phyloP scores from a whole-genome alignment of 2,888 invertebrate genomes.

The Lathronympha strigana region DNA sequence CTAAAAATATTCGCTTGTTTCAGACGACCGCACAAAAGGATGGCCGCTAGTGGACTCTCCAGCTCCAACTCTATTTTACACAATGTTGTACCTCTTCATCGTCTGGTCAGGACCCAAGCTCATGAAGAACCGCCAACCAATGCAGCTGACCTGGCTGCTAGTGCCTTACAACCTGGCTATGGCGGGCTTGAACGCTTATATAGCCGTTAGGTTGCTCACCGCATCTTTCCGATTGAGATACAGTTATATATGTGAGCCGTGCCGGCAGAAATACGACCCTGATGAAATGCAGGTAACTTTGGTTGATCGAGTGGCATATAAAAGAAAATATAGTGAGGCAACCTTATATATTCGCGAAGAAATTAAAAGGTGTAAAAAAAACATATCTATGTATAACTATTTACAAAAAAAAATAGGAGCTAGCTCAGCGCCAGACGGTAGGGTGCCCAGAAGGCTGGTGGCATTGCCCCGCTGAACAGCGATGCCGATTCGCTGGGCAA shows the following conservation, averaged over 20 bases:
- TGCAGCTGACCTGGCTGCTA: conserved; percentile 89
- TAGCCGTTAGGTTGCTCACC: conserved; percentile 89
- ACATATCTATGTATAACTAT: too few species aligned
- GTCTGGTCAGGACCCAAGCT: conserved; percentile 92
- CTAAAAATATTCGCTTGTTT: conserved; percentile 56
- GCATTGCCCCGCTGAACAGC: too few species aligned
- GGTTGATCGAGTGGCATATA: too few species aligned
- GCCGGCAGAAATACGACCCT: conserved; percentile 89
- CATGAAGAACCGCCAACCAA: conserved; percentile 91
- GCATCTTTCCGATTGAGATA: conserved; percentile 90
- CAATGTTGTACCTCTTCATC: conserved; percentile 88
- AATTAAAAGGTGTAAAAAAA: too few species aligned
- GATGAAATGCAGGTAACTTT: conserved; percentile 92
- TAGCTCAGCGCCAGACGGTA: too few species aligned
- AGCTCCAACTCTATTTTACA: conserved; percentile 88
- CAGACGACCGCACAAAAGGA: conserved; percentile 92
- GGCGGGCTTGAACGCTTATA: conserved; percentile 92
- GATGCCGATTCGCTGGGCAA: too few species aligned
- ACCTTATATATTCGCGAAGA: too few species aligned
- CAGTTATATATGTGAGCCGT: conserved; percentile 94
- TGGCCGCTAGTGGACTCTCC: conserved; percentile 95
- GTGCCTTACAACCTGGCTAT: conserved; percentile 94
- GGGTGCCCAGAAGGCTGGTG: too few species aligned
- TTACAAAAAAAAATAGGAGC: too few species aligned
- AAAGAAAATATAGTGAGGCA: too few species aligned